Evolutionary conservation across 2,113 vertebrate species (phyloP).

Genomic region (Ptychochromis oligacanthus): DNA sequence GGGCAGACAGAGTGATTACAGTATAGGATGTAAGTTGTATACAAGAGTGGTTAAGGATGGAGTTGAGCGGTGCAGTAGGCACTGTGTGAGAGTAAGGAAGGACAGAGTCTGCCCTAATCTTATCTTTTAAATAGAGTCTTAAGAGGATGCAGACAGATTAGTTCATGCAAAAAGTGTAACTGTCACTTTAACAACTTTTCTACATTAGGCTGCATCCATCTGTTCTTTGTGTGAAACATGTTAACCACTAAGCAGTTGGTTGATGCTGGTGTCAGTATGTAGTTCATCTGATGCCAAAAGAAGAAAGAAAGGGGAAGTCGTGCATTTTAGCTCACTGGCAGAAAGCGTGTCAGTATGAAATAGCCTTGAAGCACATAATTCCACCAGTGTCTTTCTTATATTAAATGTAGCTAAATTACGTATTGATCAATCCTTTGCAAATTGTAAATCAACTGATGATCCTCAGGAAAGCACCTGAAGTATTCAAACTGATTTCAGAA

Average conservation of each 20-base stretch:
- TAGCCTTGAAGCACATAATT: slow-evolving; percentile 28
- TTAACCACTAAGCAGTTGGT: not conserved
- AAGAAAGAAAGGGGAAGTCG: not conserved
- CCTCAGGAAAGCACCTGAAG: slow-evolving; percentile 20
- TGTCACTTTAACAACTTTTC: not conserved
- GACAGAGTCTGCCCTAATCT: not conserved
- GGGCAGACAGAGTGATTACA: slow-evolving; percentile 22
- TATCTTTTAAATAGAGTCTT: not conserved
- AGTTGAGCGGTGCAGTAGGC: not conserved
- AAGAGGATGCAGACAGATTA: not conserved
- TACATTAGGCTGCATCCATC: slow-evolving; percentile 12
- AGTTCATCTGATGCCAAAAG: not conserved
- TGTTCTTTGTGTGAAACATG: slow-evolving; percentile 10
- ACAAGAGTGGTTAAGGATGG: slow-evolving; percentile 1
- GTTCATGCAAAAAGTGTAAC: not conserved
- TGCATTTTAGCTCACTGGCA: not conserved
- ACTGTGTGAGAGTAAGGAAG: not conserved
- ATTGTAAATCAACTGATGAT: slow-evolving; percentile 31
- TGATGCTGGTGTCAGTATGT: not conserved
- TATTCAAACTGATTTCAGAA: slow-evolving; percentile 42
- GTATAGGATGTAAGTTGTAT: not conserved
- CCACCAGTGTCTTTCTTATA: slow-evolving; percentile 45
- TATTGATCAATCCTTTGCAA: slow-evolving; percentile 35
- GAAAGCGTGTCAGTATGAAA: slow-evolving; percentile 10
- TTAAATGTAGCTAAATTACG: slow-evolving; percentile 21